Conservation (phyloP, 2,113 vertebrate species). For the Entelurus aequoreus region DNA sequence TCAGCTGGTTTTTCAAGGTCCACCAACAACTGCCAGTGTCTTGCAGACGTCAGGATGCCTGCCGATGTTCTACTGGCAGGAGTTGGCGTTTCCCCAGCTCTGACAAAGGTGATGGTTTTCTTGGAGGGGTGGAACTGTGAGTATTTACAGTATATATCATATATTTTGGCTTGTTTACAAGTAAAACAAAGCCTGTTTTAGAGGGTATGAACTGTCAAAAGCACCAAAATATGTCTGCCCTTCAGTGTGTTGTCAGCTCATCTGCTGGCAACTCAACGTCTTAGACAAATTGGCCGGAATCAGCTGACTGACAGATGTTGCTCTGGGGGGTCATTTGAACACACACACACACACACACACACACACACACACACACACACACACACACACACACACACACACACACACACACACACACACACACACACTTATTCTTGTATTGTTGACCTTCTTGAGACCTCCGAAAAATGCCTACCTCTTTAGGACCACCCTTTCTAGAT, state of each 20-base stretch:
- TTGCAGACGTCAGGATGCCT: too few species aligned
- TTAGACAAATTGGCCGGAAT: slow-evolving; percentile 75
- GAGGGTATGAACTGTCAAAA: slow-evolving; percentile 74
- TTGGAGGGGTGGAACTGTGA: too few species aligned
- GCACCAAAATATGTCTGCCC: slow-evolving; percentile 52
- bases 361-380: slow-evolving; percentile 37
- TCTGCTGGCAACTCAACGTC: slow-evolving; percentile 8
- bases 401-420: slow-evolving; percentile 49
- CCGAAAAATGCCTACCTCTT: too few species aligned
- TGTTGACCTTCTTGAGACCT: too few species aligned
- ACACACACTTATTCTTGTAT: too few species aligned
- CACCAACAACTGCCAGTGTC: too few species aligned
- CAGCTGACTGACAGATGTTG: slow-evolving; percentile 69
- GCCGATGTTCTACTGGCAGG: too few species aligned
- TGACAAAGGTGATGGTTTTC: too few species aligned
- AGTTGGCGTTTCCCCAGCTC: too few species aligned
- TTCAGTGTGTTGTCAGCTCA: slow-evolving; percentile 23
- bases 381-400: not conserved
- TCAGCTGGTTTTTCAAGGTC: too few species aligned
- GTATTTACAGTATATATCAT: too few species aligned
- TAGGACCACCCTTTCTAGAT: too few species aligned
- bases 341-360: slow-evolving; percentile 26
- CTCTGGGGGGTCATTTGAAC: slow-evolving; percentile 28
- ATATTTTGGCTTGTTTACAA: not conserved
- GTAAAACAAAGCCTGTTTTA: slow-evolving; percentile 11